Evolutionary conservation across 2,113 vertebrate genomes (phyloP).

Genomic region (Riparia riparia): DNA sequence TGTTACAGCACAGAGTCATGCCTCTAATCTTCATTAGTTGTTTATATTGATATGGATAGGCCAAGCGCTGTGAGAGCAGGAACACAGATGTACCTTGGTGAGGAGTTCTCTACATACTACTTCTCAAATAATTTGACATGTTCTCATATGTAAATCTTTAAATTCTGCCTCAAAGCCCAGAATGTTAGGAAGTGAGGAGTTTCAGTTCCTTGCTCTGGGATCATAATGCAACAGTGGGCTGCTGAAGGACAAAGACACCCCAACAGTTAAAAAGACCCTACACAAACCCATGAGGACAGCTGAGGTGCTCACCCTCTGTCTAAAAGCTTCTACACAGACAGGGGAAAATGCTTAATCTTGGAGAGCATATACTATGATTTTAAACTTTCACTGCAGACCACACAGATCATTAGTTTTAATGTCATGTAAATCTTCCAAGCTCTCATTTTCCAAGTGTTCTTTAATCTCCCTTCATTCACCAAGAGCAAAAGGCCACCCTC

Average conservation of each 20-base stretch:
- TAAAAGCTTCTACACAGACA: neutral
- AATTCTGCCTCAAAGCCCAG: neutral
- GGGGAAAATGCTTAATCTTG: neutral
- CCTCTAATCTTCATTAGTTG: neutral
- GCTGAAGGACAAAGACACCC: neutral
- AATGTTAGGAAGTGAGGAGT: neutral
- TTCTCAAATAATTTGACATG: neutral
- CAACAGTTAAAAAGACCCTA: neutral
- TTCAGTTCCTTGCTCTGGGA: neutral
- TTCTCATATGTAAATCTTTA: neutral
- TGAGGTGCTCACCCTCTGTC: neutral
- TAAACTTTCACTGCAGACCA: neutral
- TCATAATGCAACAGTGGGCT: neutral
- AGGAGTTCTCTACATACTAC: neutral
- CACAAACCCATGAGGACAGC: neutral
- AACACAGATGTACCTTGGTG: fast-evolving
- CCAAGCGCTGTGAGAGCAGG: neutral
- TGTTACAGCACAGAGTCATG: neutral
- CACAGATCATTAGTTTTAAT: neutral
- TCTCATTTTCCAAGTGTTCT: neutral
- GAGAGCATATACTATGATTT: neutral
- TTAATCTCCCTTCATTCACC: neutral
- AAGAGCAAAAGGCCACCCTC: neutral
- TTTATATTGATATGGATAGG: neutral
- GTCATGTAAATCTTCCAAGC: neutral